phyloP scores from a whole-genome alignment of 2,888 invertebrate genomes.

The Zygogramma bicolorata region DNA sequence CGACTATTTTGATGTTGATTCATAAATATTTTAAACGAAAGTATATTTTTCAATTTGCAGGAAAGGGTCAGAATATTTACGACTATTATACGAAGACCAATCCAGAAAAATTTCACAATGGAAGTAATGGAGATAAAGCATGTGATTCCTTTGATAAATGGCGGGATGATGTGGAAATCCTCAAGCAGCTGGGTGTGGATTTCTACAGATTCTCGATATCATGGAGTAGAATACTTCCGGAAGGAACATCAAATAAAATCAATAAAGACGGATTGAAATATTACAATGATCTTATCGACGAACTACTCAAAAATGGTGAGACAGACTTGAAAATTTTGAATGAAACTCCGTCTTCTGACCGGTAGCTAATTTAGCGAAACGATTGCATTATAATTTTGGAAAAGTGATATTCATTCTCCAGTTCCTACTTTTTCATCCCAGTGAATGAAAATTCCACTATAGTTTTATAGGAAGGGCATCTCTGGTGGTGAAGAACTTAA shows the following conservation, averaged over 20 bases:
- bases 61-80: constrained; percentile 75
- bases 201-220: constrained; percentile 81
- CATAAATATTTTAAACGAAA: neutral
- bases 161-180: constrained; percentile 74
- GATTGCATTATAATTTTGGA: too few relatives aligned
- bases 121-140: constrained; percentile 75
- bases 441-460: too few relatives aligned
- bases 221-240: constrained; percentile 82
- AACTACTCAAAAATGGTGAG: constrained; percentile 67
- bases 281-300: constrained; percentile 82
- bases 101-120: constrained; percentile 70
- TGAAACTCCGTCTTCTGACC: too few relatives aligned
- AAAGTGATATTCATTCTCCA: too few relatives aligned
- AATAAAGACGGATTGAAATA: constrained; percentile 80
- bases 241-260: constrained; percentile 74
- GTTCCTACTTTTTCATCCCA: too few relatives aligned
- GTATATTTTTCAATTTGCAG: constrained; percentile 62
- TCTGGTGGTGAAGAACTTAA: too few relatives aligned
- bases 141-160: constrained; percentile 79
- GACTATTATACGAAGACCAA: constrained; percentile 69
- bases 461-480: too few relatives aligned
- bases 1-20: too few relatives aligned
- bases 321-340: neutral
- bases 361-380: too few relatives aligned
- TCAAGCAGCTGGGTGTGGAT: constrained; percentile 73